phyloP scores from a whole-genome alignment of 1,140 invertebrate species.

The Drosophila mayri region DNA sequence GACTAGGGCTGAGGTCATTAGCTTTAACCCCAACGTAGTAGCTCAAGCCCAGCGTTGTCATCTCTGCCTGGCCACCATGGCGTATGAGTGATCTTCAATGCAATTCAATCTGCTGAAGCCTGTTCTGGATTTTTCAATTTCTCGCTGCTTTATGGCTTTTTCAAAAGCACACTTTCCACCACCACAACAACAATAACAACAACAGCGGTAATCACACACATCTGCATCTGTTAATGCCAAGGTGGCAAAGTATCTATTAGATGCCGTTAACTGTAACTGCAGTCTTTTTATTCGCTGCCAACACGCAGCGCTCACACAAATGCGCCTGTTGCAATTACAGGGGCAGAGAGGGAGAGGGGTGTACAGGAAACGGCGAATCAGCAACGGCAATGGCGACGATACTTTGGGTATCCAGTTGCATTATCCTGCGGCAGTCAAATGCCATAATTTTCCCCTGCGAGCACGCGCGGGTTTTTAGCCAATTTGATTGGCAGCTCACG shows the following conservation, averaged over 20 bases:
- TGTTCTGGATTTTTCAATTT: constrained; percentile 44
- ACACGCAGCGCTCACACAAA: constrained; percentile 61
- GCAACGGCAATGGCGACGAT: constrained; percentile 36
- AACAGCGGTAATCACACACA: constrained; percentile 18
- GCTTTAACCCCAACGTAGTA: neutral
- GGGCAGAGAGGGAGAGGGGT: neutral
- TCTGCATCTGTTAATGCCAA: constrained; percentile 66
- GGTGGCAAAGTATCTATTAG: constrained; percentile 81
- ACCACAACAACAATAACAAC: neutral
- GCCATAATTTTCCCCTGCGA: constrained; percentile 55
- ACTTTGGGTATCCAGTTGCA: constrained; percentile 45
- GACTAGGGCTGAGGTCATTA: neutral
- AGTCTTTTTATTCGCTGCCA: constrained; percentile 69
- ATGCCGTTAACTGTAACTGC: constrained; percentile 79
- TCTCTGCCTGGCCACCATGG: constrained; percentile 15
- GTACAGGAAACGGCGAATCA: constrained; percentile 75
- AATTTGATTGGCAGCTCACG: constrained; percentile 56
- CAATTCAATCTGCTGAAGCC: constrained; percentile 20
- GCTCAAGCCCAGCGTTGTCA: constrained; percentile 1
- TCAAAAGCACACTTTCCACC: constrained; percentile 5
- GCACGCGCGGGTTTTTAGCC: constrained; percentile 47
- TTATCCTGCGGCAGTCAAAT: constrained; percentile 64
- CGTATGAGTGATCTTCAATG: constrained; percentile 32
- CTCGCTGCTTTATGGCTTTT: constrained; percentile 24
- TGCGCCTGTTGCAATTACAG: constrained; percentile 46